Evolutionary conservation across 2,888 invertebrate species (phyloP).

Genomic region (Parnassius orleans): DNA sequence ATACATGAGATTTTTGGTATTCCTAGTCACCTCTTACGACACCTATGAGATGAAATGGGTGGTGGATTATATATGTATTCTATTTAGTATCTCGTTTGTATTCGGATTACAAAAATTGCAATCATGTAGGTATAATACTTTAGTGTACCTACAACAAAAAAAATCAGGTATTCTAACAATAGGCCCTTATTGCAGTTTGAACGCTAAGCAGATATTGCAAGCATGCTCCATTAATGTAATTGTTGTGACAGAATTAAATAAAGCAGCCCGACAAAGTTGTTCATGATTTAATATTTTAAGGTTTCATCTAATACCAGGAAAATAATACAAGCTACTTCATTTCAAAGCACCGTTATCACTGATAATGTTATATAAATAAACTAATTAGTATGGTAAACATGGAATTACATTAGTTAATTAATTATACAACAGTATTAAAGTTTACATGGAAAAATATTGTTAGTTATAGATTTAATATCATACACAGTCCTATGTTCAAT

Average conservation of each 20-base stretch:
- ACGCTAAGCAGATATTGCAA: no score
- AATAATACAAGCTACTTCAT: conserved; percentile 60
- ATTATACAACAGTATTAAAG: conserved; percentile 28
- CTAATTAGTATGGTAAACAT: conserved; percentile 25
- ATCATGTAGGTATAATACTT: no score
- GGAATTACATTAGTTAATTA: conserved; percentile 23
- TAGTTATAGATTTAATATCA: conserved; percentile 30
- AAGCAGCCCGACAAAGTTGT: conserved; percentile 7
- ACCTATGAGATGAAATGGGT: no score
- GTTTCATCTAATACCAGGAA: conserved; percentile 38
- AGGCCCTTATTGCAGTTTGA: no score
- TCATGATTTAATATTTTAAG: conserved; percentile 28
- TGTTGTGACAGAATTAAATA: conserved; percentile 1
- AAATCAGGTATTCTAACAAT: no score
- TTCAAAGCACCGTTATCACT: conserved; percentile 57
- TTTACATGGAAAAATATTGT: conserved; percentile 41
- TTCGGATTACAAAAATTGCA: no score
- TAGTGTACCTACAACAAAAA: no score
- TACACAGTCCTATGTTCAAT: conserved; percentile 41
- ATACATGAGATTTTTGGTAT: no score
- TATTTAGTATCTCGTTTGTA: no score
- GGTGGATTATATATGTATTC: no score
- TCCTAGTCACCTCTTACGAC: no score
- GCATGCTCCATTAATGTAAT: no score
- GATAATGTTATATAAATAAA: conserved; percentile 32